Evolutionary conservation across 1,140 invertebrate species (phyloP).

Genomic region (Neotoxoptera formosana): DNA sequence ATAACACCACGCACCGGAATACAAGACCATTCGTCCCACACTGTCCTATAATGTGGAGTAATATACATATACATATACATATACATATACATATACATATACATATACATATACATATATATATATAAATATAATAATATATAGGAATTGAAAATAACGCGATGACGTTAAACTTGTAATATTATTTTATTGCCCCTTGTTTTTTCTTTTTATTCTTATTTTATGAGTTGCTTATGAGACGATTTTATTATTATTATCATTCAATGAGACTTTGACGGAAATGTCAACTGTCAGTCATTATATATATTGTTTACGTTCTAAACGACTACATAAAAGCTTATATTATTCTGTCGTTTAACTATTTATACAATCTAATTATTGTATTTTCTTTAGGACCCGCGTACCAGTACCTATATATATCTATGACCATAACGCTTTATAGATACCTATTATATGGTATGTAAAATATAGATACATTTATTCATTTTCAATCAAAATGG

Average conservation of each 20-base stretch:
- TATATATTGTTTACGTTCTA: neutral
- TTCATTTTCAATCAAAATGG: no score
- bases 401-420: neutral
- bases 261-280: neutral
- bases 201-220: constrained; percentile 2
- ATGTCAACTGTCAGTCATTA: constrained; percentile 37
- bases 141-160: constrained; percentile 46
- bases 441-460: neutral
- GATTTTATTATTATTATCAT: constrained; percentile 31
- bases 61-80: constrained; percentile 46
- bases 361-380: neutral
- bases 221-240: neutral
- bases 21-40: constrained; percentile 56
- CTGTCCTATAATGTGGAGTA: constrained; percentile 57
- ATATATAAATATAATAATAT: neutral
- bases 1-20: constrained; percentile 43
- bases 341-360: neutral
- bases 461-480: neutral
- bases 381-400: neutral
- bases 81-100: no score
- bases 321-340: neutral
- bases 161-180: constrained; percentile 58
- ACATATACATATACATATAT: no score
- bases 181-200: constrained; percentile 57
- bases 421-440: neutral